Percentiles rank a stretch among this genome's conserved stretches.
These are phyloP conservation scores for Machimus rusticus DNA, from an alignment of 2,888 invertebrate species.

Conservation along the genomic window DNA sequence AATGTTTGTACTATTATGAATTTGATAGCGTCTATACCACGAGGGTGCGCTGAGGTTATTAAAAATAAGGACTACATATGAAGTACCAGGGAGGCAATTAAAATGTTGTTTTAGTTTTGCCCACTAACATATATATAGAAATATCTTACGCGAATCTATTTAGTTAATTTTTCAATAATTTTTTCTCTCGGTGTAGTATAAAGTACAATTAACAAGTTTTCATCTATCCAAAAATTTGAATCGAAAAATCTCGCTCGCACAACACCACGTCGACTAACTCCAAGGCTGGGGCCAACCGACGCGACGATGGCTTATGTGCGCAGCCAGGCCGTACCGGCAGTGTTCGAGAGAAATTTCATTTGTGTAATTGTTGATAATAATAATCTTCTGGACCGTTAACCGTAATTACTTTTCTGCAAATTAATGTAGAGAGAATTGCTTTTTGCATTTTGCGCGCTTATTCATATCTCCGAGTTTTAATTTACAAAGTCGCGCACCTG, in stretches of 20 bases:
- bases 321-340: not conserved
- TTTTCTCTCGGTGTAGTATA: too few relatives aligned
- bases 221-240: not conserved
- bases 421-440: conserved; percentile 32
- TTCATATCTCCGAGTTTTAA: conserved; percentile 18
- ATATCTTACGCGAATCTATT: too few relatives aligned
- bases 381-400: conserved; percentile 19
- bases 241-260: not conserved
- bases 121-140: too few relatives aligned
- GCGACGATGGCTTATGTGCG: not conserved
- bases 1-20: too few relatives aligned
- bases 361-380: conserved; percentile 25
- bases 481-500: conserved; percentile 27
- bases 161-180: too few relatives aligned
- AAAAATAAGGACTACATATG: too few relatives aligned
- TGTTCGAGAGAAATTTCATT: not conserved
- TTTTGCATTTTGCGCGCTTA: conserved; percentile 15
- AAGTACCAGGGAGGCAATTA: too few relatives aligned
- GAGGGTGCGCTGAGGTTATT: too few relatives aligned
- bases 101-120: too few relatives aligned
- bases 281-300: not conserved
- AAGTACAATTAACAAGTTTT: too few relatives aligned
- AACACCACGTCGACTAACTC: not conserved
- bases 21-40: too few relatives aligned
- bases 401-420: conserved; percentile 30